phyloP scores from a whole-genome alignment of 2,797 vertebrate species.

The Netta rufina region DNA sequence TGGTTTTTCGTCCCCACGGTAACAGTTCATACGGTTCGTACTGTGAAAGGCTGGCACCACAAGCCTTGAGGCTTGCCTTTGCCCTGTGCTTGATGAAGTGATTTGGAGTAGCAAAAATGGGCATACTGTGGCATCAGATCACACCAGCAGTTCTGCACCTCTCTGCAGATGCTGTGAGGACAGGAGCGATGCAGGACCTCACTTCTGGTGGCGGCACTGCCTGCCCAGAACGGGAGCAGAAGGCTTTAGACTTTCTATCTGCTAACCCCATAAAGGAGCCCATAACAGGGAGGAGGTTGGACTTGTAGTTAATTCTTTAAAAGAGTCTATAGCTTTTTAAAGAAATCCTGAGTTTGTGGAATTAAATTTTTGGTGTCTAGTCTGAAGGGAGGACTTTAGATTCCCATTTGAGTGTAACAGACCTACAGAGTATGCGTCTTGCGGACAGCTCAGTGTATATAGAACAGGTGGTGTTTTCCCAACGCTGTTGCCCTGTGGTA shows the following conservation, averaged over 20 bases:
- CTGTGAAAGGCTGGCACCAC: neutral
- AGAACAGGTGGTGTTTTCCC: conserved; percentile 50
- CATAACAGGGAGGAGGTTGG: neutral
- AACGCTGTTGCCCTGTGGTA: neutral
- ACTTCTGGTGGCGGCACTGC: neutral
- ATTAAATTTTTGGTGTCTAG: neutral
- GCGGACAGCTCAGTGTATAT: neutral
- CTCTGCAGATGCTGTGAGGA: neutral
- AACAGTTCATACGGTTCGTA: neutral
- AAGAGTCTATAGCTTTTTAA: neutral
- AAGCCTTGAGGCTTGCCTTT: neutral
- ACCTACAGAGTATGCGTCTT: neutral
- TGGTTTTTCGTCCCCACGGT: neutral
- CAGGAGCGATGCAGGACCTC: neutral
- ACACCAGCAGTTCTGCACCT: neutral
- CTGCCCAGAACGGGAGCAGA: neutral
- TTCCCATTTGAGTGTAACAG: neutral
- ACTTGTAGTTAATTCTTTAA: neutral
- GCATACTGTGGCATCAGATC: fast-evolving
- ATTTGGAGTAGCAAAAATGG: neutral
- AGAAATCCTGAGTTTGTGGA: neutral
- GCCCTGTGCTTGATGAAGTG: neutral
- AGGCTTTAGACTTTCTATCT: neutral
- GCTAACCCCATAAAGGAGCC: neutral
- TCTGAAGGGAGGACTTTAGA: neutral